phyloP scores from a whole-genome alignment of 1,140 invertebrate genomes.

The Zaprionus africanus region DNA sequence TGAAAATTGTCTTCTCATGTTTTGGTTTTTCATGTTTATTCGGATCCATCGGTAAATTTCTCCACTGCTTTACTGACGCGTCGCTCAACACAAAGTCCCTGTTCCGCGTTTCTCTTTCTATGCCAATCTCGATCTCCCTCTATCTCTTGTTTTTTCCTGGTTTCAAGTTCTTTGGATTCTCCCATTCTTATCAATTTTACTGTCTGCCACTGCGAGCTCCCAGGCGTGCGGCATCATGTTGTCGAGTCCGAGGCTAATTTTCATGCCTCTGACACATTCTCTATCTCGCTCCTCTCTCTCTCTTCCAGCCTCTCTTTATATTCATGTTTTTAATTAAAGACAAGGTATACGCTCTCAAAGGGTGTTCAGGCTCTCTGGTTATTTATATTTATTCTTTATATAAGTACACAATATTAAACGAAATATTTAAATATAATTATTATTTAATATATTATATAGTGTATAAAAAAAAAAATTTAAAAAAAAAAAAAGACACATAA shows the following conservation, averaged over 20 bases:
- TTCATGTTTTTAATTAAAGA: conserved; percentile 45
- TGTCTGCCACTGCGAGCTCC: neutral
- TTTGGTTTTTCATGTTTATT: conserved; percentile 27
- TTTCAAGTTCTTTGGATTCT: conserved; percentile 37
- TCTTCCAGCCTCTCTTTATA: neutral
- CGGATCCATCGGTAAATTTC: conserved; percentile 37
- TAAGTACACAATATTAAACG: too few relatives aligned
- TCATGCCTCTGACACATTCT: conserved; percentile 45
- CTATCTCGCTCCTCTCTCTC: conserved; percentile 1
- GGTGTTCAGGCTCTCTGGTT: neutral
- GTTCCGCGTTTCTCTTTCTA: neutral
- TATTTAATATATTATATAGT: too few relatives aligned
- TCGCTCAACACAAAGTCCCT: conserved; percentile 10
- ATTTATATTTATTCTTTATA: too few relatives aligned
- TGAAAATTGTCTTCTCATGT: conserved; percentile 50
- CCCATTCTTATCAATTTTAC: conserved; percentile 53
- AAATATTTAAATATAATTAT: too few relatives aligned
- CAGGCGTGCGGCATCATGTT: conserved; percentile 4
- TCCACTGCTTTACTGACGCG: conserved; percentile 10
- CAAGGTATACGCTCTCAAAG: neutral
- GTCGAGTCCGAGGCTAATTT: conserved; percentile 12
- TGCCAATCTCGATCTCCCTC: neutral
- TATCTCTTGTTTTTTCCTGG: neutral
- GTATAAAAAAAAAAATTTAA: too few relatives aligned
- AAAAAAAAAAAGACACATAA: too few relatives aligned